phyloP scores from a whole-genome alignment of 1,140 invertebrate species.

The Bursaphelenchus mucronatus region DNA sequence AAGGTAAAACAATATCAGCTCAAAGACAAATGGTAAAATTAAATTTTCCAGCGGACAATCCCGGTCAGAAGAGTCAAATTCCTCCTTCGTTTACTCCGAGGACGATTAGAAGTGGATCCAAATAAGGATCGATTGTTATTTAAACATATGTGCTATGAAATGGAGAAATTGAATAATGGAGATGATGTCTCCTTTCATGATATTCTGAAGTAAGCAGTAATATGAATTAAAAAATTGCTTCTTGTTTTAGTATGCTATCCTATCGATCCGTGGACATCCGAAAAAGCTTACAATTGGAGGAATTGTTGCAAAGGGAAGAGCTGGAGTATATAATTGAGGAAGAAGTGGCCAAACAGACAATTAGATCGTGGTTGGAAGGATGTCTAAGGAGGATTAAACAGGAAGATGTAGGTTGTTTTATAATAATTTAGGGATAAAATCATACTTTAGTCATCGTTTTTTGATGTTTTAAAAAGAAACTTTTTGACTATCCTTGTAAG shows the following conservation, averaged over 20 bases:
- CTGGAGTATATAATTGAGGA: constrained; percentile 99
- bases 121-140: constrained; percentile 93
- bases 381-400: constrained; percentile 48
- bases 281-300: constrained; percentile 94
- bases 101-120: constrained; percentile 91
- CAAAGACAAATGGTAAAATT: constrained; percentile 15
- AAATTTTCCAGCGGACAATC: constrained; percentile 72
- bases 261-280: constrained; percentile 97
- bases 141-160: constrained; percentile 99
- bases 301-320: constrained; percentile 91
- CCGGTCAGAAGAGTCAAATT: constrained; percentile 77
- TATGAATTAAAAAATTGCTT: neutral
- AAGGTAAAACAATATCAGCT: constrained; percentile 64
- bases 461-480: no score
- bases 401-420: constrained; percentile 35
- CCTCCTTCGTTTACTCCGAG: constrained; percentile 67
- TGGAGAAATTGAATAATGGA: constrained; percentile 93
- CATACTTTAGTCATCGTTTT: no score
- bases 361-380: constrained; percentile 65
- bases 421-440: neutral
- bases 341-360: constrained; percentile 98
- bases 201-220: constrained; percentile 78
- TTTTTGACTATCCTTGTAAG: no score
- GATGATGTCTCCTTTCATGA: constrained; percentile 99
- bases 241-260: constrained; percentile 80